Evolutionary conservation across 2,888 invertebrate genomes (phyloP).

Genomic region (Drosophila kambysellisi): DNA sequence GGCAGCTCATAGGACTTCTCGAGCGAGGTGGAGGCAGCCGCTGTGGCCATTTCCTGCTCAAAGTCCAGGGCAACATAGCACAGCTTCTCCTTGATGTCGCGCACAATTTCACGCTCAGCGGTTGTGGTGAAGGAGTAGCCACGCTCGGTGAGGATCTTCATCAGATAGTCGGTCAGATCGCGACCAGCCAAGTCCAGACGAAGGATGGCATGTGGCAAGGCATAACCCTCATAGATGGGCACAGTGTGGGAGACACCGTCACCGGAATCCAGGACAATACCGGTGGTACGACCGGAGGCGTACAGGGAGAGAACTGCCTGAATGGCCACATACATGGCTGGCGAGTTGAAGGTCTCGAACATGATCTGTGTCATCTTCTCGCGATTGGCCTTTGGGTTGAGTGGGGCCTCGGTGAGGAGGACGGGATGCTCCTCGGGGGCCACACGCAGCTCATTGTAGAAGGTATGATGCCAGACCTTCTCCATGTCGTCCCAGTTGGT

Average conservation of each 20-base stretch:
- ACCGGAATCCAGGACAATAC: slow-evolving; percentile 97
- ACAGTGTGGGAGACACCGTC: slow-evolving; percentile 98
- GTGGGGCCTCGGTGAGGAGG: slow-evolving; percentile 93
- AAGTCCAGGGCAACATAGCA: slow-evolving; percentile 96
- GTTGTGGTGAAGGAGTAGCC: slow-evolving; percentile 97
- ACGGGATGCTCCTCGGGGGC: slow-evolving; percentile 97
- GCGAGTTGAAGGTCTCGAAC: slow-evolving; percentile 97
- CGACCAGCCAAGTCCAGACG: slow-evolving; percentile 97
- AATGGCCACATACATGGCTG: slow-evolving; percentile 97
- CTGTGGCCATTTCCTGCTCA: slow-evolving; percentile 97
- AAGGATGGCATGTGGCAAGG: slow-evolving; percentile 96
- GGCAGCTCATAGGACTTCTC: slow-evolving; percentile 98
- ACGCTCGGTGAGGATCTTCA: slow-evolving; percentile 97
- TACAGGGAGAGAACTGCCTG: slow-evolving; percentile 96
- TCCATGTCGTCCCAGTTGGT: slow-evolving; percentile 99
- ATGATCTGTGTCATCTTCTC: slow-evolving; percentile 97
- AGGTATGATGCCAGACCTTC: slow-evolving; percentile 99
- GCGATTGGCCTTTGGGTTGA: slow-evolving; percentile 95
- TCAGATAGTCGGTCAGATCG: slow-evolving; percentile 96
- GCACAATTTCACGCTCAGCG: slow-evolving; percentile 96
- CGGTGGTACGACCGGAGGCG: slow-evolving; percentile 98
- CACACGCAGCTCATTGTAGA: slow-evolving; percentile 98
- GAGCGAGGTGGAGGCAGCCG: slow-evolving; percentile 94
- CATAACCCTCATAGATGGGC: slow-evolving; percentile 97
- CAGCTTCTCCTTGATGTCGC: slow-evolving; percentile 97